Evolutionary conservation across 2,888 invertebrate species (phyloP).

Genomic region (Rotaria macrura): DNA sequence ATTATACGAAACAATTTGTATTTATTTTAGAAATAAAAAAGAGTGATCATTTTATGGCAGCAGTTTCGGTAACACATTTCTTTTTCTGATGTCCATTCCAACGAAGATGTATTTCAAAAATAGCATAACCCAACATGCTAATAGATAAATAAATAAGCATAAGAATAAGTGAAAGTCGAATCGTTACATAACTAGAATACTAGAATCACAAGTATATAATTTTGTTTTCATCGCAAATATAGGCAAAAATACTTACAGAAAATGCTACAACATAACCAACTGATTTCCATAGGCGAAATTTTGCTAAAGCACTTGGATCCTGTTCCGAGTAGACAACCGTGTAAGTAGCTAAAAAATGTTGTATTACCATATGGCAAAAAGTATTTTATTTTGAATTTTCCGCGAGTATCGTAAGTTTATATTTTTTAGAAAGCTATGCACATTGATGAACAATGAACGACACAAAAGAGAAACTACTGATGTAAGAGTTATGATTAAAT

Average conservation of each 20-base stretch:
- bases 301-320: neutral
- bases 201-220: neutral
- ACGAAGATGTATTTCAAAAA: neutral
- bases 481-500: too few relatives aligned
- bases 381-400: too few relatives aligned
- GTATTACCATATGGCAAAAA: too few relatives aligned
- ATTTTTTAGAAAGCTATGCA: too few relatives aligned
- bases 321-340: neutral
- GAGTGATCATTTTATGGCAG: neutral
- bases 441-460: too few relatives aligned
- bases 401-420: too few relatives aligned
- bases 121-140: neutral
- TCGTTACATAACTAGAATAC: neutral
- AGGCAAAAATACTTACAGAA: neutral
- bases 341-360: neutral
- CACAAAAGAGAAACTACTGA: too few relatives aligned
- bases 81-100: neutral
- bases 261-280: neutral
- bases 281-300: conserved; percentile 10
- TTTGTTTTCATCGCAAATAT: neutral
- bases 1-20: too few relatives aligned
- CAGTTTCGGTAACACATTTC: neutral
- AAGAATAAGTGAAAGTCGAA: neutral
- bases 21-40: neutral
- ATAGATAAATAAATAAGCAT: neutral